phyloP scores from a whole-genome alignment of 2,888 invertebrate genomes.

The Acrobasis consociella region DNA sequence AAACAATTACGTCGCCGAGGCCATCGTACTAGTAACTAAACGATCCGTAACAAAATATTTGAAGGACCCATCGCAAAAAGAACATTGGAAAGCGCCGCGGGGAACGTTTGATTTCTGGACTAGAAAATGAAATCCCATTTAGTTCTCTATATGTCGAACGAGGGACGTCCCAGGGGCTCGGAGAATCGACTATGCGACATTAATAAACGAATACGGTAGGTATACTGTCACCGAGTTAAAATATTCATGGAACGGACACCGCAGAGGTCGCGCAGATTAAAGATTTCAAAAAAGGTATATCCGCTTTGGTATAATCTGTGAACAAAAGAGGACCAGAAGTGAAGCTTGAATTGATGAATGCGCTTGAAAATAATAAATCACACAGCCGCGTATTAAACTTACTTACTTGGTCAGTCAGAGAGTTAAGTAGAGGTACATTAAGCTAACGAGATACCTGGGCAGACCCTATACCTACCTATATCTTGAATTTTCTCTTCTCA shows the following conservation, averaged over 20 bases:
- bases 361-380: background rate
- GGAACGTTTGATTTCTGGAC: conserved; percentile 74
- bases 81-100: conserved; percentile 54
- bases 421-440: too few relatives aligned
- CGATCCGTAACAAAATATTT: conserved; percentile 57
- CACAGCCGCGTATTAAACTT: too few relatives aligned
- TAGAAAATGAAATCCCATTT: conserved; percentile 79
- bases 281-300: conserved; percentile 55
- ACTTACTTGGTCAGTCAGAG: too few relatives aligned
- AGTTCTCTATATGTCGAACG: conserved; percentile 53
- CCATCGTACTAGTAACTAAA: conserved; percentile 32
- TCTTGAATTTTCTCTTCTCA: too few relatives aligned
- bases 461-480: too few relatives aligned
- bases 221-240: conserved; percentile 71
- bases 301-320: conserved; percentile 45
- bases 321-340: conserved; percentile 2
- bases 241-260: conserved; percentile 72
- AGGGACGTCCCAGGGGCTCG: conserved; percentile 49
- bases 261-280: conserved; percentile 62
- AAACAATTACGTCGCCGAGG: conserved; percentile 58
- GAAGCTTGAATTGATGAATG: background rate
- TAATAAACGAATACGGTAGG: conserved; percentile 71
- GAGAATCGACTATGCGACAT: conserved; percentile 62
- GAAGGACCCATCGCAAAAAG: conserved; percentile 52
- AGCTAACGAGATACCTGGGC: too few relatives aligned